These are phyloP conservation scores for Macaca mulatta DNA, from an alignment of 2,113 vertebrate species.

Conservation along the genomic window DNA sequence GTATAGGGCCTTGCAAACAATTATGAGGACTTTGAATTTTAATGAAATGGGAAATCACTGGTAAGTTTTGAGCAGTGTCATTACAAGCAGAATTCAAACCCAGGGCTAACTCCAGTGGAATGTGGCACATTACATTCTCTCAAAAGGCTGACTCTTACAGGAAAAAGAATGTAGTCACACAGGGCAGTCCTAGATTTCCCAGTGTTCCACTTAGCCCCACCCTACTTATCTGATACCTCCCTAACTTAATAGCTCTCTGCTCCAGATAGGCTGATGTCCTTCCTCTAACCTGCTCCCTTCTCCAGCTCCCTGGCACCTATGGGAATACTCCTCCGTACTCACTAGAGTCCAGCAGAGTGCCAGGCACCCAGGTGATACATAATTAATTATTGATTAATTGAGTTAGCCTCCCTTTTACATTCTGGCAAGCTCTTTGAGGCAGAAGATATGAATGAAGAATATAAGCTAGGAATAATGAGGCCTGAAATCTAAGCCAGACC, in stretches of 20 bases:
- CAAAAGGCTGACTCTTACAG: conserved; percentile 13
- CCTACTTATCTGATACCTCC: conserved; percentile 39
- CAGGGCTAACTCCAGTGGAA: neutral
- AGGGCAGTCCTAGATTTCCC: conserved; percentile 36
- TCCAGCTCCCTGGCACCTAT: neutral
- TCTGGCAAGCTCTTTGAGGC: neutral
- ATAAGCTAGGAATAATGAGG: conserved; percentile 13
- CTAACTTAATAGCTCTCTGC: conserved; percentile 7
- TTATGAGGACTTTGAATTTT: neutral
- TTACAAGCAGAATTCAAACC: conserved; percentile 43
- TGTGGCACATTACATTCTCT: neutral
- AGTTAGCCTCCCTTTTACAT: conserved; percentile 14
- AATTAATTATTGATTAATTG: conserved; percentile 6
- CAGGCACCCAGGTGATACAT: neutral
- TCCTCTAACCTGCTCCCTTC: conserved; percentile 24
- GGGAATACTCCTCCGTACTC: neutral
- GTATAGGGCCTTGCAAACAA: neutral
- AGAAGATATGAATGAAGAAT: neutral
- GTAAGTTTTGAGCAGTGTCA: neutral
- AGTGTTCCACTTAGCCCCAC: conserved; percentile 41
- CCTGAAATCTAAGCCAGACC: neutral
- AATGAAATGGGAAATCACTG: neutral
- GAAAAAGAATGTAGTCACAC: conserved; percentile 46
- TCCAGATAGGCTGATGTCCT: conserved; percentile 27
- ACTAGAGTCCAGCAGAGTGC: neutral